A percentile compares a stretch with the other conserved stretches of the same genome.
Conservation (phyloP, 2,888 invertebrate genomes). For the Malacosoma neustria region DNA sequence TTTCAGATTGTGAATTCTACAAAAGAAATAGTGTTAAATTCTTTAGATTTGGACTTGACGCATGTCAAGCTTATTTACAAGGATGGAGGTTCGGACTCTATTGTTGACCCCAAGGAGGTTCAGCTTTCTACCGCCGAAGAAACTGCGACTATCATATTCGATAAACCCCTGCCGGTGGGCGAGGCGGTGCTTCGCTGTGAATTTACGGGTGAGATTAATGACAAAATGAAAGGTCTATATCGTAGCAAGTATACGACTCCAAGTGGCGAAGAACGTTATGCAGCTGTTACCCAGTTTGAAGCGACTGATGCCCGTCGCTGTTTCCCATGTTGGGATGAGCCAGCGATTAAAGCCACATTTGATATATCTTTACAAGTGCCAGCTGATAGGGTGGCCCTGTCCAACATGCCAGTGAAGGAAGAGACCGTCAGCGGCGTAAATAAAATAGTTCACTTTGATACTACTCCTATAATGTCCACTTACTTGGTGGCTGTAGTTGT, state of each 20-base stretch:
- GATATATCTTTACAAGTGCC: conserved; percentile 91
- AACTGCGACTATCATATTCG: conserved; percentile 80
- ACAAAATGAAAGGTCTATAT: conserved; percentile 97
- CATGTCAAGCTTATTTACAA: conserved; percentile 71
- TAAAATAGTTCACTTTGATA: conserved; percentile 81
- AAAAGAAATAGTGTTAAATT: conserved; percentile 83
- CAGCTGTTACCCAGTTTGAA: conserved; percentile 95
- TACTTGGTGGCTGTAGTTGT: conserved; percentile 96
- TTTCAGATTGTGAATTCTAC: conserved; percentile 81
- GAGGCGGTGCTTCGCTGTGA: conserved; percentile 77
- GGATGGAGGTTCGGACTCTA: conserved; percentile 46
- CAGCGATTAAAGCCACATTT: conserved; percentile 95
- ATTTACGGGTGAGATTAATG: conserved; percentile 91
- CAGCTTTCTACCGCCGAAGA: conserved; percentile 75
- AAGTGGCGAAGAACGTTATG: conserved; percentile 84
- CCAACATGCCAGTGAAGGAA: conserved; percentile 88
- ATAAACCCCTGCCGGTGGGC: conserved; percentile 72
- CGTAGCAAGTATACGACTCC: conserved; percentile 88
- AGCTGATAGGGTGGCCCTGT: conserved; percentile 87
- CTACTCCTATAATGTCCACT: conserved; percentile 95
- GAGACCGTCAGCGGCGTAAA: conserved; percentile 59
- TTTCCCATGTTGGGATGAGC: conserved; percentile 99
- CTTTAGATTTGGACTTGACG: conserved; percentile 82
- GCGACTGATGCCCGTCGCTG: conserved; percentile 92
- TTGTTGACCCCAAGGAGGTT: conserved; percentile 44